Percentiles rank a stretch among this genome's conserved stretches.
These are phyloP conservation scores for Andrena bicolor DNA, from an alignment of 2,888 invertebrate species.

Conservation along the genomic window DNA sequence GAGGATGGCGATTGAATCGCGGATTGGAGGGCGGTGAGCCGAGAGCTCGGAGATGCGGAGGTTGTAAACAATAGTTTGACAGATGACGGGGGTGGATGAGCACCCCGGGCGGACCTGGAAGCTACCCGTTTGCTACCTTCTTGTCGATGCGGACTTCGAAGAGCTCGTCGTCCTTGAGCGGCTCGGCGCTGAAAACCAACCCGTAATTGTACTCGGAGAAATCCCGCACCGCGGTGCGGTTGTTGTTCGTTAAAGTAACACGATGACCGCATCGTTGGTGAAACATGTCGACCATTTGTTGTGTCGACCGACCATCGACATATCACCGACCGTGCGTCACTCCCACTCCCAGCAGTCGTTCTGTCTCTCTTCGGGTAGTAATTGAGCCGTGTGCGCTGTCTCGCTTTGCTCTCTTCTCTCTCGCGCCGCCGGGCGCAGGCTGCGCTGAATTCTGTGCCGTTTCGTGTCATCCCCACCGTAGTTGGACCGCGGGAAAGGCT, in stretches of 20 bases:
- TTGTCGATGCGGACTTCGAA: slow-evolving; percentile 95
- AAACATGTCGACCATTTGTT: slow-evolving; percentile 86
- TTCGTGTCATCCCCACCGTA: too few relatives aligned
- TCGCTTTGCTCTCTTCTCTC: background rate
- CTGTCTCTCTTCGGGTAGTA: slow-evolving; percentile 5
- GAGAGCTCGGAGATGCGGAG: background rate
- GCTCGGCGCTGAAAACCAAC: slow-evolving; percentile 93
- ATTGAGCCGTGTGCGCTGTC: background rate
- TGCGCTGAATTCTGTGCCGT: too few relatives aligned
- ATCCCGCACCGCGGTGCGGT: slow-evolving; percentile 92
- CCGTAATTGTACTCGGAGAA: slow-evolving; percentile 95
- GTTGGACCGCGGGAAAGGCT: too few relatives aligned
- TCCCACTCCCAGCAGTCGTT: slow-evolving; percentile 15
- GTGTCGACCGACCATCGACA: slow-evolving; percentile 55
- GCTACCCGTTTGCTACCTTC: slow-evolving; percentile 88
- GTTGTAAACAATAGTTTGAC: slow-evolving; percentile 50
- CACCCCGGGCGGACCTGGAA: background rate
- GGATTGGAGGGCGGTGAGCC: background rate
- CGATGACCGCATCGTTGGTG: slow-evolving; percentile 94
- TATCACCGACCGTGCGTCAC: slow-evolving; percentile 51
- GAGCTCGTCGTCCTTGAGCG: slow-evolving; percentile 92
- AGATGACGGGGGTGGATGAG: slow-evolving; percentile 14
- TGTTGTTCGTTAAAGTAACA: slow-evolving; percentile 93
- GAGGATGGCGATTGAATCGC: background rate
- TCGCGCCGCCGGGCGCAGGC: too few relatives aligned